Percentiles rank a stretch among this genome's conserved stretches.
Conservation (phyloP, 92 coral and sea anemone species). For the Bergia puertoricense region DNA sequence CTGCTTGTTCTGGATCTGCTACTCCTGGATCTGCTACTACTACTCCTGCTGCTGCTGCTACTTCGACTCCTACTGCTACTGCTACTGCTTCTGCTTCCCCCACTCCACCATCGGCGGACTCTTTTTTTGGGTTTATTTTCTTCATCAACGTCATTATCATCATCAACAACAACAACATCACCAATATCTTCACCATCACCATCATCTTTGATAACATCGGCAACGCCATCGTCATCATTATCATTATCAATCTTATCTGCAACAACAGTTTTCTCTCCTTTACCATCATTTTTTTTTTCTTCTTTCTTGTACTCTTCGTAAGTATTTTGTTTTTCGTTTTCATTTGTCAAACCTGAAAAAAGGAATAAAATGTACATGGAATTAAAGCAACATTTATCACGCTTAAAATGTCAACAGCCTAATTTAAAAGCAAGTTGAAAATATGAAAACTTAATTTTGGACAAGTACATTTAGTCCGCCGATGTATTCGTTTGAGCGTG, state of each 20-base stretch:
- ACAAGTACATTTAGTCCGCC: too few relatives aligned
- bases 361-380: not conserved
- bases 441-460: too few relatives aligned
- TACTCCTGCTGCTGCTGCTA: not conserved
- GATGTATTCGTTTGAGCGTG: too few relatives aligned
- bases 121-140: slow-evolving; percentile 38
- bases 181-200: not conserved
- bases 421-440: too few relatives aligned
- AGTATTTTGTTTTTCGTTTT: not conserved
- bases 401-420: too few relatives aligned
- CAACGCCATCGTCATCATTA: not conserved
- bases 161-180: not conserved
- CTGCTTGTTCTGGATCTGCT: not conserved
- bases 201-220: not conserved
- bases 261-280: too few relatives aligned
- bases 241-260: not conserved
- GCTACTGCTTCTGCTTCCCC: slow-evolving; percentile 12
- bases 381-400: too few relatives aligned
- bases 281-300: not conserved
- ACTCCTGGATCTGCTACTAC: not conserved
- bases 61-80: not conserved
- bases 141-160: not conserved
- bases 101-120: slow-evolving; percentile 42
- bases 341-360: not conserved
- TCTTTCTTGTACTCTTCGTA: not conserved